Percentiles rank a stretch among this genome's conserved stretches.
Conservation (phyloP, 2,888 invertebrate genomes). For the Drosophila atripex region DNA sequence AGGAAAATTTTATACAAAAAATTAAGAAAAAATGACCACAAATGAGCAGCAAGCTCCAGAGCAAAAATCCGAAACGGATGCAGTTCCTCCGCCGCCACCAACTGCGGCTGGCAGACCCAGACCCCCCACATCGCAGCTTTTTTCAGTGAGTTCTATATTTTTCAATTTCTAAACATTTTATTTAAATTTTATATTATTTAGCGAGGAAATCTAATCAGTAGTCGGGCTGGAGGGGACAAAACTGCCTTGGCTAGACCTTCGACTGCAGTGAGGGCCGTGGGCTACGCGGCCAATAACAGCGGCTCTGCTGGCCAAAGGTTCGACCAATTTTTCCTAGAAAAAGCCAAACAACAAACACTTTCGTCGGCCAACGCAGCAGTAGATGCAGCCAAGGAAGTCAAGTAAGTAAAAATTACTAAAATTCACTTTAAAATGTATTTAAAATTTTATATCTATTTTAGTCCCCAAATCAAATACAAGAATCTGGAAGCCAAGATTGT, state of each 20-base stretch:
- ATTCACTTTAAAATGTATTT: not conserved
- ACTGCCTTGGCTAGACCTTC: conserved; percentile 89
- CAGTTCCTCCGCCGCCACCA: conserved; percentile 70
- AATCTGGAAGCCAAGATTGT: conserved; percentile 95
- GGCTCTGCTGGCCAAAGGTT: conserved; percentile 85
- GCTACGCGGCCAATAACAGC: conserved; percentile 90
- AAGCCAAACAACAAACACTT: conserved; percentile 81
- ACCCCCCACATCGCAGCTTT: conserved; percentile 79
- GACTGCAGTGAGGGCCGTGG: conserved; percentile 98
- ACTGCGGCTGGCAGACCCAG: conserved; percentile 79
- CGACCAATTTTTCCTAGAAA: conserved; percentile 89
- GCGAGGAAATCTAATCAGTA: conserved; percentile 82
- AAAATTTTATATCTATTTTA: conserved; percentile 21
- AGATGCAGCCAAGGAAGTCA: conserved; percentile 87
- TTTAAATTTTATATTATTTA: conserved; percentile 35
- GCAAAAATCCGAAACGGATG: conserved; percentile 6
- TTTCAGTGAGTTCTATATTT: conserved; percentile 64
- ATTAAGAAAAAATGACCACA: conserved; percentile 40
- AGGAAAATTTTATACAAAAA: too few species aligned
- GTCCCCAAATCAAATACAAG: conserved; percentile 94
- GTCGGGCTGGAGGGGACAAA: conserved; percentile 78
- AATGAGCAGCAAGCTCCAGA: conserved; percentile 9
- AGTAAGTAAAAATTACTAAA: conserved; percentile 47
- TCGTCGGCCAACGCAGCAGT: conserved; percentile 79
- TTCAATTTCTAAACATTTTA: not conserved